Conservation (phyloP, 2,888 invertebrate genomes). For the Cyclophora punctaria region DNA sequence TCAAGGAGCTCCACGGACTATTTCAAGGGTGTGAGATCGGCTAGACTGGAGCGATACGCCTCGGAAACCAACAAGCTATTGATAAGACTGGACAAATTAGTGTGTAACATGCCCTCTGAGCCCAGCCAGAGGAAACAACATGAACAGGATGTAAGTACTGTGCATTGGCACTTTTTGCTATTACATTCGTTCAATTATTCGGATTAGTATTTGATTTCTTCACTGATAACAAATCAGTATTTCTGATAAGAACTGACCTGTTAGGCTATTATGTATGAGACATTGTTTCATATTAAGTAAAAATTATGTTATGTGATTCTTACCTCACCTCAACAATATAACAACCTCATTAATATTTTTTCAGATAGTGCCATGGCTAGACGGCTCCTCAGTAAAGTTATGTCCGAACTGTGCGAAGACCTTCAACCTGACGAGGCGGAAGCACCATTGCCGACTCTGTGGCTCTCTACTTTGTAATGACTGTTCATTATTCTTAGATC, state of each 20-base stretch:
- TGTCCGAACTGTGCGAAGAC: constrained; percentile 94
- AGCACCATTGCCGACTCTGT: constrained; percentile 97
- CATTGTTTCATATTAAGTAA: too few species aligned
- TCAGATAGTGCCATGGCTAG: constrained; percentile 91
- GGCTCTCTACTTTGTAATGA: constrained; percentile 95
- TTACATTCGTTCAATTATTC: too few species aligned
- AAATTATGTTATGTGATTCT: too few species aligned
- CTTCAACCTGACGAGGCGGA: constrained; percentile 90
- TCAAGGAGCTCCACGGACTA: constrained; percentile 81
- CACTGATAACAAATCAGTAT: background rate
- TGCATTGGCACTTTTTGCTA: too few species aligned
- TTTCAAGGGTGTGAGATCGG: constrained; percentile 80
- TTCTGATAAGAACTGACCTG: background rate
- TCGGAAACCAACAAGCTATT: constrained; percentile 96
- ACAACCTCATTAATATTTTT: constrained; percentile 11
- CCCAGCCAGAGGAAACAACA: constrained; percentile 82
- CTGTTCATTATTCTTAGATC: constrained; percentile 89
- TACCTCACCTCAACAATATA: background rate
- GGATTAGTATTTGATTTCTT: too few species aligned
- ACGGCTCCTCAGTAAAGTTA: constrained; percentile 90
- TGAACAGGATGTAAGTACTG: constrained; percentile 75
- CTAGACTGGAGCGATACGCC: constrained; percentile 87
- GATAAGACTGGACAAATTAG: constrained; percentile 92
- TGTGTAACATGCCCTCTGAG: constrained; percentile 85
- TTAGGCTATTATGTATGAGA: background rate